phyloP scores from a whole-genome alignment of 2,113 vertebrate species.

The Zosterops hypoxanthus region DNA sequence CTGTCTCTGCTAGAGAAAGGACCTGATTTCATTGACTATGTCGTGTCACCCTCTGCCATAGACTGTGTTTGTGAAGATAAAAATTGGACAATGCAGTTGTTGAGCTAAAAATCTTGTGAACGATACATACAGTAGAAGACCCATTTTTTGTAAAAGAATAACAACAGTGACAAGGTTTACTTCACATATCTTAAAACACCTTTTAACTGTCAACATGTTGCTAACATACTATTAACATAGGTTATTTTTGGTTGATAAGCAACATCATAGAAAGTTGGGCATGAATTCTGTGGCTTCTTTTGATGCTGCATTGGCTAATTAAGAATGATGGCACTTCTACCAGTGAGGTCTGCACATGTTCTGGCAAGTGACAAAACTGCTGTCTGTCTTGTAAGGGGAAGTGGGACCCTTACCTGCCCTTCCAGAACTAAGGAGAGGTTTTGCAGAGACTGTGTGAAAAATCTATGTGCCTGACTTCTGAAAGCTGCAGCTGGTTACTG shows the following conservation, averaged over 20 bases:
- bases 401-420: neutral
- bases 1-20: neutral
- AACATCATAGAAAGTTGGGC: neutral
- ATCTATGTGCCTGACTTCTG: neutral
- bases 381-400: neutral
- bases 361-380: neutral
- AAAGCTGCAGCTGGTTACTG: neutral
- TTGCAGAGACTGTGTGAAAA: neutral
- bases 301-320: neutral
- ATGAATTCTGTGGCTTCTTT: neutral
- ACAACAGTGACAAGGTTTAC: neutral
- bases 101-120: neutral
- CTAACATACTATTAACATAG: neutral
- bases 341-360: neutral
- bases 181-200: neutral
- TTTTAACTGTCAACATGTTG: neutral
- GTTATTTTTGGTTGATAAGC: neutral
- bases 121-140: neutral
- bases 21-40: neutral
- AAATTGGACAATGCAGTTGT: neutral
- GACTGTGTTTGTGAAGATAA: neutral
- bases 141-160: neutral
- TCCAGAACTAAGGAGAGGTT: neutral
- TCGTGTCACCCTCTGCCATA: fast-evolving
- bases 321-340: neutral